Evolutionary conservation across 2,888 invertebrate species (phyloP).

Genomic region (Agonopterix subpropinquella): DNA sequence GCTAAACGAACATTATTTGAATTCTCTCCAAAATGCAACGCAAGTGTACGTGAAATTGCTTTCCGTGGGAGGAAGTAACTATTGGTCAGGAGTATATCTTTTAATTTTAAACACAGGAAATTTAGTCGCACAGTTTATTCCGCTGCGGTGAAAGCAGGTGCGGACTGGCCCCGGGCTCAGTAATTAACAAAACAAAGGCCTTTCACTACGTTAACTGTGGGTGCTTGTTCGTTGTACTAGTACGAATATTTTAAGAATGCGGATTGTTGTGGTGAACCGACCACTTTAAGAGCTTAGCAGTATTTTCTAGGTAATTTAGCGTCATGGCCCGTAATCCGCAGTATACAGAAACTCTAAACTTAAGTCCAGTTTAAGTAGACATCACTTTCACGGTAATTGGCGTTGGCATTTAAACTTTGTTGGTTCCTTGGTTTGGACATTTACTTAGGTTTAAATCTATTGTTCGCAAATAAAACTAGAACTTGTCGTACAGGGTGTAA

Average conservation of each 20-base stretch:
- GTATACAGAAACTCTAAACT: slow-evolving; percentile 5
- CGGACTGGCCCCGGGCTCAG: slow-evolving; percentile 45
- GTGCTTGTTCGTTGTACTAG: slow-evolving; percentile 26
- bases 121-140: slow-evolving; percentile 54
- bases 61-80: slow-evolving; percentile 14
- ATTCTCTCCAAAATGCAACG: background rate
- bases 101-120: slow-evolving; percentile 55
- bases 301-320: slow-evolving; percentile 13
- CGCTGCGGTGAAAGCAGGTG: slow-evolving; percentile 56
- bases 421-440: no score
- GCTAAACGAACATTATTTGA: background rate
- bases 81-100: slow-evolving; percentile 48
- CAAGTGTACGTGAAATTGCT: slow-evolving; percentile 5
- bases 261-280: slow-evolving; percentile 34
- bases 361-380: slow-evolving; percentile 5
- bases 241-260: slow-evolving; percentile 22
- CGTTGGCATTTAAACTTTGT: no score
- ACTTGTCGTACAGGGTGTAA: no score
- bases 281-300: slow-evolving; percentile 16
- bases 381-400: background rate
- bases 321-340: slow-evolving; percentile 6
- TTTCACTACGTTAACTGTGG: slow-evolving; percentile 36
- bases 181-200: slow-evolving; percentile 67
- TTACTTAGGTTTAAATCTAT: no score
- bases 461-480: no score